Base-by-base conservation (phyloP, 2,888 invertebrate genomes). In the Pardosa pseudoannulata region DNA sequence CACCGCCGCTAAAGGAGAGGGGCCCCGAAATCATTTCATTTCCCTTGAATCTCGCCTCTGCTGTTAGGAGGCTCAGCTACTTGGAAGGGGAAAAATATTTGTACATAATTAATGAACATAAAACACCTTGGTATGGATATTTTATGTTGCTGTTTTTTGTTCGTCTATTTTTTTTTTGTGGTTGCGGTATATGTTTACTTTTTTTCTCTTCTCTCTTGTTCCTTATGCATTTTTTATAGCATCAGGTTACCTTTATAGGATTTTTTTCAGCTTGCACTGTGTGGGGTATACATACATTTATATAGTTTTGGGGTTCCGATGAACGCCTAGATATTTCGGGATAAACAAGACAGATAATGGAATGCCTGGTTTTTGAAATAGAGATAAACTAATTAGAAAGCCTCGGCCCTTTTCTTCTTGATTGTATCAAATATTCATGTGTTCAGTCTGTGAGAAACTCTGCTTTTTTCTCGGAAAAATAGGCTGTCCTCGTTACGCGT, bases 51-150 rank as follows among this genome's bases (percentile, higher is more conserved):
- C 72, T 56, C 41, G 72, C 62, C 41, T 62, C 31, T 3, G 50
- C 62, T 82, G 70, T 56, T 56, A 56, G n/a, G 56, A 23, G 56
- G 83, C 67, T 82, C 76, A 76, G 76, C 73, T 85, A 76, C 78
- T 78, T 78, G 13, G 64, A 71, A 36, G 76, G 50, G 46, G 76
- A 67, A 28, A 62, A 67, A 78, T 73, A 73, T 85, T 85, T 78
- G 83, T 85, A 85, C 83, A 85, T 85, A 85, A 85, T 85, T 85
- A 78, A 85, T 85, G 78, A 85, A 85, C 83, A 85, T 85, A 85
- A 85, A 85, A 85, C 83, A 85, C 83, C 83, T 85, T 75, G 72
- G n/a, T 23, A 5, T 11, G 56, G 23, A 56, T 56, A 19, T 56
- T 56, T 56, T 56, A 56, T 23, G 56, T 23, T 56, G 23, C 13